These are phyloP conservation scores for Eremophila alpestris DNA, from an alignment of 2,797 vertebrate species.

Conservation along the genomic window DNA sequence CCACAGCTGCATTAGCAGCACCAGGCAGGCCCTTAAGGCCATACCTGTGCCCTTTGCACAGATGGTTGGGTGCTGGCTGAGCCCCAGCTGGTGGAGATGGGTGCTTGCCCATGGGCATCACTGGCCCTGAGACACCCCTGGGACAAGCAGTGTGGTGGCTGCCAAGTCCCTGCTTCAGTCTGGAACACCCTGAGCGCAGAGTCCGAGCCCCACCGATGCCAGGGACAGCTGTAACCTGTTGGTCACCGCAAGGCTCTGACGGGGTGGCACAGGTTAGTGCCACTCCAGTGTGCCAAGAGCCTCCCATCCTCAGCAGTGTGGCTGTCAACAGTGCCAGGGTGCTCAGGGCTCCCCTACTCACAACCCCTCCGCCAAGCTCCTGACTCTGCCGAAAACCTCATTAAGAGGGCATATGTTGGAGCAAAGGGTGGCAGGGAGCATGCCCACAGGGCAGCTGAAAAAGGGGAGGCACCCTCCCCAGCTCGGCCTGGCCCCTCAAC, in stretches of 20 bases:
- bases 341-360: neutral
- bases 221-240: neutral
- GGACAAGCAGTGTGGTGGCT: accelerated
- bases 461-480: neutral
- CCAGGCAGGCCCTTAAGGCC: neutral
- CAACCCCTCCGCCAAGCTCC: neutral
- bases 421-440: neutral
- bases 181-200: neutral
- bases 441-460: neutral
- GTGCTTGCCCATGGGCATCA: accelerated
- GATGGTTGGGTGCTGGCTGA: neutral
- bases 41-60: neutral
- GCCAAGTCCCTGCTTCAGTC: neutral
- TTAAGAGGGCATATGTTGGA: neutral
- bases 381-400: neutral
- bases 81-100: neutral
- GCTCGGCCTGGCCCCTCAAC: accelerated
- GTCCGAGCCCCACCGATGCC: neutral
- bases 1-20: neutral
- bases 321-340: neutral
- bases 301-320: neutral
- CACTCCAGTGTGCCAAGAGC: neutral
- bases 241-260: neutral
- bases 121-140: neutral
- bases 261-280: neutral